Evolutionary conservation across 2,113 vertebrate species (phyloP), one percentile per base, ranked within the genome.

Genomic region (Syngnathus floridae): DNA sequence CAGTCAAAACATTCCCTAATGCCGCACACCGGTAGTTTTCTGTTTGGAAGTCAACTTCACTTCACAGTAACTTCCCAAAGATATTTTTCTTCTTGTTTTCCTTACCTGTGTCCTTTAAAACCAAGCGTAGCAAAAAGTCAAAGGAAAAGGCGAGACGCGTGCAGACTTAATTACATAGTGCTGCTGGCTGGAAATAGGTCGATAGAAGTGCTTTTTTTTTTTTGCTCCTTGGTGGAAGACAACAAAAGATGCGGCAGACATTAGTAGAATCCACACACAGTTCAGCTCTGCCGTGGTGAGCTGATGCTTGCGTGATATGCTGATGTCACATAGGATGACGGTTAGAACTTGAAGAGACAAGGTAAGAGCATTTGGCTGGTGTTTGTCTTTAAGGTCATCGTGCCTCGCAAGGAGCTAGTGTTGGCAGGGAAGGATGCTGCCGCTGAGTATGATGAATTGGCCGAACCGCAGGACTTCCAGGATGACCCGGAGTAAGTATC

Each of bases 401-500:
- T 98, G 26, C 95, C 97, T 65, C 88, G 91, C 54, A 95, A 93
- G 82, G 95, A 97, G 69, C 90, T 98, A 43, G 72, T 97, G 7
- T 77, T 99, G 78, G 95, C 96, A 43, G 95, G 95, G 66, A 98
- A 97, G 82, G 97, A 98, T 65, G 95, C 96, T 40, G 95, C 96
- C 0, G 97, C 97, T 0, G 97, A 99, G 67, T 99, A 98, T 2
- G 97, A 99, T 45, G 96, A 99, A 72, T 81, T 99, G 83, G 95
- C 97, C 52, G 97, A 99, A 68, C 95, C 96, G 22, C 96, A 98
- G 14, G 95, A 97, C 86, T 98, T 99, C 77, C 95, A 98, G 81
- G 97, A 99, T 26, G 95, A 99, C 73, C 96, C 95, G 57, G 97
- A 99, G 97, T 99, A 85, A 92, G 95, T 86, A 1, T 22, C 43